Conservation (phyloP, 2,797 vertebrate species). For the Melanotaenia parkinsoni region DNA sequence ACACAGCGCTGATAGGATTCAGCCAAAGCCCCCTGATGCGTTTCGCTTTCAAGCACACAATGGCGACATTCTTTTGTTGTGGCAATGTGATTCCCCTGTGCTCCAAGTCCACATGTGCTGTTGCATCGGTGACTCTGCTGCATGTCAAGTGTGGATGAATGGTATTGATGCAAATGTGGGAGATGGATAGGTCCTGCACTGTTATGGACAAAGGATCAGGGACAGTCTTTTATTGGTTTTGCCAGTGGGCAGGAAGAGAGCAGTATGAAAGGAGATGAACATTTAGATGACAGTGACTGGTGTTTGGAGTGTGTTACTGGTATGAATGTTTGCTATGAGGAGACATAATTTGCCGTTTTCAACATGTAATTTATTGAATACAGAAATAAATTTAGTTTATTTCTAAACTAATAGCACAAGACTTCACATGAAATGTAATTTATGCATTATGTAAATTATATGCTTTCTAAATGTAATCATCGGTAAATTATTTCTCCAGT, state of each 20-base stretch:
- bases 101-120: constrained; percentile 14
- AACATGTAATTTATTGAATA: neutral
- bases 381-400: too few relatives aligned
- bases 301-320: neutral
- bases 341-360: neutral
- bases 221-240: constrained; percentile 31
- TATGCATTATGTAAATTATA: too few relatives aligned
- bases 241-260: constrained; percentile 23
- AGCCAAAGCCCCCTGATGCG: constrained; percentile 30
- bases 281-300: neutral
- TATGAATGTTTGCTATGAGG: neutral
- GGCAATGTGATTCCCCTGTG: constrained; percentile 6
- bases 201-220: constrained; percentile 16
- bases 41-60: constrained; percentile 30
- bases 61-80: constrained; percentile 27
- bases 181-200: constrained; percentile 22
- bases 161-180: constrained; percentile 36
- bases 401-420: too few relatives aligned
- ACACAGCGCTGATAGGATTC: constrained; percentile 32
- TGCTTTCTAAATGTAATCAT: too few relatives aligned
- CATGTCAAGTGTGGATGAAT: constrained; percentile 44
- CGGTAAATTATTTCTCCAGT: too few relatives aligned
- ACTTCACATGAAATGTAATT: too few relatives aligned
- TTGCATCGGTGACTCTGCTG: constrained; percentile 5
- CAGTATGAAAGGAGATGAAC: neutral